These are phyloP conservation scores for Lophura nycthemera DNA, from an alignment of 2,113 vertebrate genomes.

Conservation along the genomic window DNA sequence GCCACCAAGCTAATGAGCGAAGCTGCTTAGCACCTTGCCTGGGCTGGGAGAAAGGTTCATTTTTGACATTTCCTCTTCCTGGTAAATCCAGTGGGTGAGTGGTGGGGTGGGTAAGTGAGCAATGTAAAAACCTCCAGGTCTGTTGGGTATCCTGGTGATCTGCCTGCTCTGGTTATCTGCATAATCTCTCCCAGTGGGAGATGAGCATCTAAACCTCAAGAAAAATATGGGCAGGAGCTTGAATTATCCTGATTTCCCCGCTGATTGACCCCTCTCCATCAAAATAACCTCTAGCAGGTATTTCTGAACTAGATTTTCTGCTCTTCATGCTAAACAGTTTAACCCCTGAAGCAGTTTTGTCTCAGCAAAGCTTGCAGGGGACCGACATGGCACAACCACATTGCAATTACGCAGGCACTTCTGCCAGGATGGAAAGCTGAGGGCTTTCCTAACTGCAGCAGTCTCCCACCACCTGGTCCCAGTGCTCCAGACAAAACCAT, in stretches of 20 bases:
- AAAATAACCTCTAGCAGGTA: not conserved
- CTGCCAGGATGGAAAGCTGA: constrained; percentile 12
- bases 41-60: not conserved
- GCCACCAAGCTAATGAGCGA: constrained; percentile 17
- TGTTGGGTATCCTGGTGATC: not conserved
- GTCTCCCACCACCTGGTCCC: constrained; percentile 28
- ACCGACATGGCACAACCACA: not conserved
- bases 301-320: not conserved
- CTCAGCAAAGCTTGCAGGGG: not conserved
- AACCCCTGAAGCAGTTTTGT: not conserved
- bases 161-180: not conserved
- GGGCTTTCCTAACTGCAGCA: constrained; percentile 10
- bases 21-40: not conserved
- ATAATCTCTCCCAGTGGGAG: not conserved
- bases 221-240: not conserved
- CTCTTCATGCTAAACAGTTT: not conserved
- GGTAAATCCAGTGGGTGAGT: not conserved
- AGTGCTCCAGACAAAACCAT: not conserved
- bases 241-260: not conserved
- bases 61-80: not conserved
- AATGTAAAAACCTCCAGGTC: not conserved
- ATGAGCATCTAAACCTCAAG: not conserved
- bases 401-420: constrained; percentile 4
- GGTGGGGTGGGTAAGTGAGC: not conserved
- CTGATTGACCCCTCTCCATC: not conserved